Evolutionary conservation across 2,113 vertebrate genomes (phyloP).

Genomic region (Mormyrus lacerda): DNA sequence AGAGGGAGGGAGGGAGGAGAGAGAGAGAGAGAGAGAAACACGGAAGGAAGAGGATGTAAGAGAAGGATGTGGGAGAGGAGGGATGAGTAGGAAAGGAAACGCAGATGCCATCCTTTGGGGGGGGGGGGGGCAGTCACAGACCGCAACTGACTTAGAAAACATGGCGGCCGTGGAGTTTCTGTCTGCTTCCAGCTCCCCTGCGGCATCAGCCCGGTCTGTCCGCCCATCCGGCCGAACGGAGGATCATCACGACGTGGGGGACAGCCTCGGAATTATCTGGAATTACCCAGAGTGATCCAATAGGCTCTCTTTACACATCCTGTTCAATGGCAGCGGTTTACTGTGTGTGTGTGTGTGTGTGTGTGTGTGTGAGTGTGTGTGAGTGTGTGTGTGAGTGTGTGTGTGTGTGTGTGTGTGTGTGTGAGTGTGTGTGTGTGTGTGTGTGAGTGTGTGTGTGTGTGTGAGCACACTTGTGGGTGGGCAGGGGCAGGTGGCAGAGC

Average conservation of each 20-base stretch:
- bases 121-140: background rate
- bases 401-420: background rate
- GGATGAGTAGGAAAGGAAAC: conserved; percentile 7
- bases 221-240: background rate
- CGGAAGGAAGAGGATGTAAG: background rate
- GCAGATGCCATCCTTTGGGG: background rate
- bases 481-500: conserved; percentile 42
- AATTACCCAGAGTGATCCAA: background rate
- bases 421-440: background rate
- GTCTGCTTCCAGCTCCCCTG: background rate
- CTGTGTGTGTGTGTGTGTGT: background rate
- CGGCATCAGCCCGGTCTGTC: background rate
- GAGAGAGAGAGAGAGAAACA: background rate
- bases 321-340: background rate
- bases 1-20: background rate
- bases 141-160: background rate
- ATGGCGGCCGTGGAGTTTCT: background rate
- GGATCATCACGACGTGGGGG: background rate
- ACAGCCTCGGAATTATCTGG: background rate
- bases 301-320: background rate
- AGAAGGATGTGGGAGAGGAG: conserved; percentile 1
- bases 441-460: background rate
- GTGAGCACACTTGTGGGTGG: conserved; percentile 33
- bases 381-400: background rate
- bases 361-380: background rate